Evolutionary conservation across 2,113 vertebrate species (phyloP), one percentile per base, ranked within the genome.

Genomic region (Conger conger): DNA sequence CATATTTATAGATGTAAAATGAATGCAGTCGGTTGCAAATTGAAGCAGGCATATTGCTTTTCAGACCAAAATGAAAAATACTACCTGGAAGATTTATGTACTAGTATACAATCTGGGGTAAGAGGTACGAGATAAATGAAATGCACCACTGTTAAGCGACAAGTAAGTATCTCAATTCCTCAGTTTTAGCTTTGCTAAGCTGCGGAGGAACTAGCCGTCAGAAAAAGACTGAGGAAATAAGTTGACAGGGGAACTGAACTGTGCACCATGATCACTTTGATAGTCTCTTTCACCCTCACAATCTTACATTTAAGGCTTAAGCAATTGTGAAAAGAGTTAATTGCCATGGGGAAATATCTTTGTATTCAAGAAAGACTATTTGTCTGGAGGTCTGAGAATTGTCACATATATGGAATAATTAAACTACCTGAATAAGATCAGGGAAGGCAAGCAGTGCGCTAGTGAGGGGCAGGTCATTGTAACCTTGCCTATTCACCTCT

Each of bases 401-500:
- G 88, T 87, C 82, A 81, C 83, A 83, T 85, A 83, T 86, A 54
- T 77, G n/a, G 79, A 82, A 86, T 86, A 89, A 85, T 89, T 86
- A 86, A 87, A 81, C 83, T 35, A 85, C 88, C 84, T 78, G 63
- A 84, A 87, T 87, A 83, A 83, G 81, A 88, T 93, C 93, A 92
- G 89, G 89, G 89, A 91, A 91, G 88, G 87, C 93, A 93, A 95
- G 94, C 94, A 92, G 94, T 95, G 94, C 96, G 93, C 18, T 33
- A 80, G n/a, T 30, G 79, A 30, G n/a, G 53, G 27, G 88, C 89
- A 42, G 89, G 90, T 87, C 92, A 87, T 63, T 87, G 86, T 94
- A 94, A 96, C 96, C 96, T 96, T 95, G 94, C 85, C 87, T 92
- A 85, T 90, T 96, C 94, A 95, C 94, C 95, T 95, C 92, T 95